Base-by-base conservation (phyloP, 1,140 invertebrate genomes). In the Sinonovacula constricta region DNA sequence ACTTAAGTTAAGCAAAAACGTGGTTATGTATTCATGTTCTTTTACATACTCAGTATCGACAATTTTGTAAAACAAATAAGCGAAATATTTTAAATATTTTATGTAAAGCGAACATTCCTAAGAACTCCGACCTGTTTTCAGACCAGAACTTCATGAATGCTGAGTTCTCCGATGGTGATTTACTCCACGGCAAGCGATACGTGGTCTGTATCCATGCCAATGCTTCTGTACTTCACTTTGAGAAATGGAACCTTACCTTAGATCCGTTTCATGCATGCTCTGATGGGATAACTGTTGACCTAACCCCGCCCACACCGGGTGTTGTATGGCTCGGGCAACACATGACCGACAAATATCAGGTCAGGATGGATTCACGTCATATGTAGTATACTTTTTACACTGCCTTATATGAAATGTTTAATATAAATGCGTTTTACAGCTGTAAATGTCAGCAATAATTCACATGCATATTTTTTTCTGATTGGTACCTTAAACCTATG, bases 271-370 rank as follows among this genome's bases (percentile, higher is more conserved):
- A 60, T 26, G 71, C 45, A 4, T 87, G 86, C 54, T 82, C 81
- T 75, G 83, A 86, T 67, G 85, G 85, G n/a, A 54, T 86, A 14
- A 81, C 81, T 26, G 71, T 86, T 28, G 85, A 87, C 57, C 24
- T 81, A 34, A 85, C 84, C 18, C 65, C 77, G 30, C 86, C 86
- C 12, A 30, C 24, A 7, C 36, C 70, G 22, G 83, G 78, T 12
- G 28, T 59, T 26, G 84, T 87, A 1, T 81, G 70, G 70, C 36
- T 86, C n/a, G 84, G 80, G 12, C 30, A 57, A n/a, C 30, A 70
- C 0, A 57, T 34, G 26, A 53, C 31, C 34, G 22, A 18, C 2
- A 18, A 33, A 15, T 82, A 75, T 51, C 77, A 79, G 81, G 81
- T 80, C 72, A 12, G 31, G n/a, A n/a, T 62, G 49, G 1, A 3